These are phyloP conservation scores for Antheraea yamamai DNA, from an alignment of 2,888 invertebrate species.

Conservation along the genomic window DNA sequence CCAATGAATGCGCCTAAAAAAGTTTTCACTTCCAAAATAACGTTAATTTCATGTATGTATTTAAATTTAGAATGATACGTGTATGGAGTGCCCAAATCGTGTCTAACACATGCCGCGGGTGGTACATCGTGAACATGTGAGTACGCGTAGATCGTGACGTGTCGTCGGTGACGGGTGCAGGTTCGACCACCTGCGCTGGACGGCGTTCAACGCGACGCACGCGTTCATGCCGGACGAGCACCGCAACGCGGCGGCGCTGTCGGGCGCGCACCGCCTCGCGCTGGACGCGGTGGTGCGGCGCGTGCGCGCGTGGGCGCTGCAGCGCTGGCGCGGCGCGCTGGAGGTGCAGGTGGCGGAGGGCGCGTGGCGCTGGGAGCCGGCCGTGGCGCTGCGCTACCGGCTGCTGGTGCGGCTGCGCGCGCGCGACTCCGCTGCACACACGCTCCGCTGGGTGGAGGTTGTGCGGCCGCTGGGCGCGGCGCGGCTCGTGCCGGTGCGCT, in stretches of 20 bases:
- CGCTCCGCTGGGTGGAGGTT: slow-evolving; percentile 82
- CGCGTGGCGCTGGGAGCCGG: slow-evolving; percentile 65
- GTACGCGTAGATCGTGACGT: slow-evolving; percentile 31
- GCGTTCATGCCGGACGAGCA: slow-evolving; percentile 91
- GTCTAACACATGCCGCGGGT: too few species aligned
- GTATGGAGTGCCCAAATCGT: too few species aligned
- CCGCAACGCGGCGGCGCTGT: slow-evolving; percentile 84
- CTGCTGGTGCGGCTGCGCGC: slow-evolving; percentile 45
- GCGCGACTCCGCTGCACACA: slow-evolving; percentile 21
- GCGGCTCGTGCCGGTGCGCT: slow-evolving; percentile 95
- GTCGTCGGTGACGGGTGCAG: slow-evolving; percentile 30
- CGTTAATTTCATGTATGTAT: too few species aligned
- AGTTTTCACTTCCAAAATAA: too few species aligned
- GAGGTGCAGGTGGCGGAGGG: slow-evolving; percentile 51
- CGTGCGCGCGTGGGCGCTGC: slow-evolving; percentile 47
- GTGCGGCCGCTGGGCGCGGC: slow-evolving; percentile 93
- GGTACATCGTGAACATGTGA: too few species aligned
- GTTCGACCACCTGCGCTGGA: slow-evolving; percentile 92
- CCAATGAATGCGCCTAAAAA: too few species aligned
- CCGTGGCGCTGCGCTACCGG: slow-evolving; percentile 55
- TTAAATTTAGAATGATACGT: too few species aligned
- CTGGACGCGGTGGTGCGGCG: slow-evolving; percentile 76
- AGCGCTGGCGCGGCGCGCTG: slow-evolving; percentile 41
- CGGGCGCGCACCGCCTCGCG: slow-evolving; percentile 86
- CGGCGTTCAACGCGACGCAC: slow-evolving; percentile 92